Percentiles rank a stretch among this genome's conserved stretches.
phyloP scores from a whole-genome alignment of 1,140 invertebrate species.

The Nasonia giraulti region DNA sequence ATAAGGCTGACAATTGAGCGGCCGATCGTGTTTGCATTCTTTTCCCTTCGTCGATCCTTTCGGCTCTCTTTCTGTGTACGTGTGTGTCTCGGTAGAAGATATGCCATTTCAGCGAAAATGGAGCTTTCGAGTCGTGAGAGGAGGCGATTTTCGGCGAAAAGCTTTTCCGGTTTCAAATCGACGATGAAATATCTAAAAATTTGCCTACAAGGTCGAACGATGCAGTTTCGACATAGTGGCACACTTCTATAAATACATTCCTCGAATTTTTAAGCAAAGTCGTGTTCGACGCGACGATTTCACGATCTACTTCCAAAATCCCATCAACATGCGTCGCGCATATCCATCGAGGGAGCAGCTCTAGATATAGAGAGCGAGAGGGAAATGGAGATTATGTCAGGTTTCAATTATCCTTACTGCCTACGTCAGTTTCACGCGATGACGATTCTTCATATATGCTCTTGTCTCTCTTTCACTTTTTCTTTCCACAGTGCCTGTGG shows the following conservation, averaged over 20 bases:
- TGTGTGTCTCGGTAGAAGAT: not conserved
- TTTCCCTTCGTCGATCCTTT: not conserved
- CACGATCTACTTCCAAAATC: slow-evolving; percentile 34
- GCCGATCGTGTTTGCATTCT: slow-evolving; percentile 28
- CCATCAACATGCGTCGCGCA: slow-evolving; percentile 13
- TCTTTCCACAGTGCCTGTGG: no score
- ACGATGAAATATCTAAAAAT: no score
- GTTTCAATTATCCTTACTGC: slow-evolving; percentile 37
- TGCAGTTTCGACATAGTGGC: no score
- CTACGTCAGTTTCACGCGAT: slow-evolving; percentile 18
- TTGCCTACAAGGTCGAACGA: no score
- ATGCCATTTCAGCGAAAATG: not conserved
- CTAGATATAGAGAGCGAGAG: not conserved
- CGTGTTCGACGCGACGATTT: slow-evolving; percentile 14
- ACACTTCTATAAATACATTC: no score
- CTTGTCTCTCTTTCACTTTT: not conserved
- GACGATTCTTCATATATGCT: not conserved
- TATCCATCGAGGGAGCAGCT: not conserved
- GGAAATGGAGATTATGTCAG: not conserved
- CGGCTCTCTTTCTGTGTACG: not conserved
- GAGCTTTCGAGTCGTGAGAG: not conserved
- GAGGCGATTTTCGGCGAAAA: not conserved
- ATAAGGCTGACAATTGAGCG: slow-evolving; percentile 37
- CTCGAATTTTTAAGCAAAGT: no score
- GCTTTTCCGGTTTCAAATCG: not conserved